These are phyloP conservation scores for Acestrorhynchus altus DNA, from an alignment of 2,797 vertebrate genomes.

Conservation along the genomic window DNA sequence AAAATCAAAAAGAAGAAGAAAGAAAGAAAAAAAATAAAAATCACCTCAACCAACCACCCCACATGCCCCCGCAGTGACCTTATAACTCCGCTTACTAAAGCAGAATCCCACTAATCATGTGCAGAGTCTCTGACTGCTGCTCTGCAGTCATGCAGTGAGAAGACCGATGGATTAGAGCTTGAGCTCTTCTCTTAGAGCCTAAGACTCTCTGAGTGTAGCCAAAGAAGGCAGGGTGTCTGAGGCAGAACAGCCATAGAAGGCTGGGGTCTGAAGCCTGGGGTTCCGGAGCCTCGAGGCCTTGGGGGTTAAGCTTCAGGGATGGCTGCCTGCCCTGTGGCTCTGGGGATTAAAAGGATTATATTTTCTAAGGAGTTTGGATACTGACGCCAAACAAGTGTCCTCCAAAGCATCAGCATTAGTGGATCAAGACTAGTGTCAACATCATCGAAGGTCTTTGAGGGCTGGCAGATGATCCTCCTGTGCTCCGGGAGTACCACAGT, in stretches of 20 bases:
- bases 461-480: too few species aligned
- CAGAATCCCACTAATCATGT: constrained; percentile 1
- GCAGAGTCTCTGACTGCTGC: constrained; percentile 31
- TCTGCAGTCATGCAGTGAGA: constrained; percentile 68
- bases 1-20: neutral
- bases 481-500: too few species aligned
- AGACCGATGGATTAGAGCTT: constrained; percentile 46
- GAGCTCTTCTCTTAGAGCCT: constrained; percentile 4
- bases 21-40: neutral
- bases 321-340: constrained; percentile 60
- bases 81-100: neutral
- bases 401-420: neutral
- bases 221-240: constrained; percentile 45
- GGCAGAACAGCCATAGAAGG: constrained; percentile 75
- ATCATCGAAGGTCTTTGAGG: too few species aligned
- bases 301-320: constrained; percentile 60
- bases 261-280: constrained; percentile 56
- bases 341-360: constrained; percentile 63
- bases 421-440: neutral
- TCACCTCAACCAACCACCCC: neutral
- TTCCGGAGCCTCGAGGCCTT: neutral
- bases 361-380: constrained; percentile 29
- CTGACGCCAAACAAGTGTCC: constrained; percentile 18
- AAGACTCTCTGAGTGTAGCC: constrained; percentile 35
- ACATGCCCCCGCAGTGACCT: neutral